Conservation (phyloP, 2,113 vertebrate species). For the Antechinus flavipes region DNA sequence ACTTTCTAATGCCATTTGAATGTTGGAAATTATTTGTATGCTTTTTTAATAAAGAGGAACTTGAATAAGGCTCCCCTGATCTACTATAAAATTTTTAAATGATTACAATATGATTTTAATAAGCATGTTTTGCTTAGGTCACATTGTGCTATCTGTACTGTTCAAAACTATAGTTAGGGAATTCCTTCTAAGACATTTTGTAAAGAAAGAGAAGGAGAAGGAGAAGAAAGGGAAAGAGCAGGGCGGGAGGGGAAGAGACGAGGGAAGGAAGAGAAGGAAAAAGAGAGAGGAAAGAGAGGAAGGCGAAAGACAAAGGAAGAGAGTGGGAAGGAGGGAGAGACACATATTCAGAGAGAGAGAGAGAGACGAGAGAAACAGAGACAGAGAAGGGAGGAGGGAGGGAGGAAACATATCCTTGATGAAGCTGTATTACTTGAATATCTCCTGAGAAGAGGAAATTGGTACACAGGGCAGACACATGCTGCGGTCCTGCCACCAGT, state of each 20-base stretch:
- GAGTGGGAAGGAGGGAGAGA: not conserved
- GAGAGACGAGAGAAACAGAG: not conserved
- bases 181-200: conserved; percentile 30
- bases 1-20: conserved; percentile 22
- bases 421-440: not conserved
- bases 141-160: not conserved
- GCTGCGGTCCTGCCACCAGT: not conserved
- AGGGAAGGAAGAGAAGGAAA: no score
- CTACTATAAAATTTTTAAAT: not conserved
- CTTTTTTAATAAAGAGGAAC: conserved; percentile 20
- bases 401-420: not conserved
- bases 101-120: not conserved
- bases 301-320: not conserved
- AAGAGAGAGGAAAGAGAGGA: no score
- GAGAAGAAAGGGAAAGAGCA: not conserved
- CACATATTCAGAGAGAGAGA: no score
- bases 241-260: no score
- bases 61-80: conserved; percentile 1
- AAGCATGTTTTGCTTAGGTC: conserved; percentile 18
- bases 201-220: not conserved
- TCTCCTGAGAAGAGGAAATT: not conserved
- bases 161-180: not conserved
- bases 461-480: not conserved
- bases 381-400: no score
- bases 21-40: conserved; percentile 15